Conservation (phyloP, 2,113 vertebrate genomes). For the Oreocharis arfaki region DNA sequence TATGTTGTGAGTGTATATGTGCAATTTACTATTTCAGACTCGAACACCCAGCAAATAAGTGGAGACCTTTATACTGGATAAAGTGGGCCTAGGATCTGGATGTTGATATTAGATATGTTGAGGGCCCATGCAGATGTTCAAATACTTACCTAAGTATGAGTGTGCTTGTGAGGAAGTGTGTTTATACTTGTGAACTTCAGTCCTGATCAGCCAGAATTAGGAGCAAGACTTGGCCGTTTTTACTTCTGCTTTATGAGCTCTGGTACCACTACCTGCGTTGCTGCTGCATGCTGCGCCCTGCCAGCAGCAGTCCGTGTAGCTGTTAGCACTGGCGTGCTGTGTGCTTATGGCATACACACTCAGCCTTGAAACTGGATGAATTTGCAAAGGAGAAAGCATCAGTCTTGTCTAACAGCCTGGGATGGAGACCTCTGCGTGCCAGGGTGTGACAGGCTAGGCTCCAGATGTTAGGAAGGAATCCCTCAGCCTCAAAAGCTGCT, state of each 20-base stretch:
- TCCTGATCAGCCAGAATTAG: background rate
- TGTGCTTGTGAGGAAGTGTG: background rate
- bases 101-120: background rate
- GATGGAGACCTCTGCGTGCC: background rate
- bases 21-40: background rate
- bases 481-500: background rate
- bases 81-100: background rate
- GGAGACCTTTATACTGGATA: background rate
- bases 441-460: background rate
- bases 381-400: background rate
- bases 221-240: background rate
- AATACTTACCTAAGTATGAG: background rate
- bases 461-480: background rate
- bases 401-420: background rate
- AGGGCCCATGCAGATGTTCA: background rate
- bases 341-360: too few relatives aligned
- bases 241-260: background rate
- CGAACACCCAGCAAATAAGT: background rate
- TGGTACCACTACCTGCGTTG: accelerated
- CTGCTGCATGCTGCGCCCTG: background rate
- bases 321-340: too few relatives aligned
- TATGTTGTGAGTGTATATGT: too few relatives aligned
- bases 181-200: background rate
- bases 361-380: background rate
- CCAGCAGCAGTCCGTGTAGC: background rate